Base-by-base conservation (phyloP, 2,113 vertebrate species). In the Poeciliopsis turrubarensis region DNA sequence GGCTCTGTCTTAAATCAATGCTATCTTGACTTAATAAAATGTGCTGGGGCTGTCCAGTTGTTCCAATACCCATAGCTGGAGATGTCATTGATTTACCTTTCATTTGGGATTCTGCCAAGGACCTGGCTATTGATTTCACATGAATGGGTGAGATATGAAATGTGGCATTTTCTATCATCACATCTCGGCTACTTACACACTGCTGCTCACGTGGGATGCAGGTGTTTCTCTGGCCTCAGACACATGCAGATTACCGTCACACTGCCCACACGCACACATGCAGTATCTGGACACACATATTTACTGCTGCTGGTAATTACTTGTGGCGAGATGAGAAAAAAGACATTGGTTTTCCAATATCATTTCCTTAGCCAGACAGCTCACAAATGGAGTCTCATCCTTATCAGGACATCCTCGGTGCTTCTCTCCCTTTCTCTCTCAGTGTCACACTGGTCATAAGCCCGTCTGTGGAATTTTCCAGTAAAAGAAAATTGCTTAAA, bases 1-100 rank as follows among this genome's bases (percentile, higher is more conserved):
- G 32, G 68, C 57, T 29, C 75, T 32, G 80, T 82, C 77, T 84
- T 78, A 81, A 92, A 92, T 93, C 92, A 92, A 91, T 91, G 87
- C 85, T 90, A 87, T 88, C 91, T 87, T 41, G 68, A 79, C 72
- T 78, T 61, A 81, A 83, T 65, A 70, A 69, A 85, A 73, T 89
- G 80, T 78, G 79, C 73, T 60, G n/a, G 71, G 75, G 77, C 86
- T 87, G 82, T 87, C 87, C 86, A 60, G 85, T 81, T 76, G 70
- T 86, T 79, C 83, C 81, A 79, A 80, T 71, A 77, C 89, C 90
- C 89, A 89, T 68, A 79, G 87, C 89, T 66, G 81, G 62, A 83
- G 81, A 90, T 89, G 89, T 86, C 89, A 93, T 92, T 86, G 92
- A 94, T 92, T 92, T 88, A 87, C 89, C 89, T 89, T 87, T 90